Base-by-base conservation (phyloP, 2,888 invertebrate species). In the Mylabris sibirica region DNA sequence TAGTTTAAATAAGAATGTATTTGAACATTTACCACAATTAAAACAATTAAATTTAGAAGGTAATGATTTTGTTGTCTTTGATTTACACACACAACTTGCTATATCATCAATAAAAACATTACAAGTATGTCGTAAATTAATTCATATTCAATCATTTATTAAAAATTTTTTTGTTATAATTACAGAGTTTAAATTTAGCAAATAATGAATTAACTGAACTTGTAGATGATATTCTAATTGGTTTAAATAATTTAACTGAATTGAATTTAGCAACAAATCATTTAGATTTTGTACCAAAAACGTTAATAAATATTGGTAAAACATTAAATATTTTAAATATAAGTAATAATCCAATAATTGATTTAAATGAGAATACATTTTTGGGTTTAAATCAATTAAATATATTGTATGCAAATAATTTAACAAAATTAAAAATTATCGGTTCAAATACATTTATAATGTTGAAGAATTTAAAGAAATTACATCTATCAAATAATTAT, bases 21-120 rank as follows among this genome's bases (percentile, higher is more conserved):
- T 92, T 79, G 88, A 90, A 79, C 89, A 91, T 78, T 89, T 89
- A 65, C 90, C 90, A 0, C 86, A 89, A 73, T 78, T 92, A 76
- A 87, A 87, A 20, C 86, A 87, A 71, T 82, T 92, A 8, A 89
- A 88, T 74, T 83, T 92, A 66, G 89, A 89, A 79, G 87, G 89
- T 76, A 92, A 92, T 76, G 86, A 87, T 11, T 86, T 92, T 30
- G 87, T 87, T 76, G 86, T 89, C 61, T 81, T 92, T 34, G 91
- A 91, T 77, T 85, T 85, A 59, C 87, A 88, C 30, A 90, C 91
- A 0, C 83, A 87, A 1, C 79, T 87, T n/a, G 89, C 91, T 0
- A 74, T 92, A 70, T 85, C 87, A 0, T 87, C 87, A 57, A 85
- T 89, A 44, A 80, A 78, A 6, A 85, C 88, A 66, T 82, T 92